Conservation (phyloP, 2,888 invertebrate species). For the Acanthosoma haemorrhoidale region DNA sequence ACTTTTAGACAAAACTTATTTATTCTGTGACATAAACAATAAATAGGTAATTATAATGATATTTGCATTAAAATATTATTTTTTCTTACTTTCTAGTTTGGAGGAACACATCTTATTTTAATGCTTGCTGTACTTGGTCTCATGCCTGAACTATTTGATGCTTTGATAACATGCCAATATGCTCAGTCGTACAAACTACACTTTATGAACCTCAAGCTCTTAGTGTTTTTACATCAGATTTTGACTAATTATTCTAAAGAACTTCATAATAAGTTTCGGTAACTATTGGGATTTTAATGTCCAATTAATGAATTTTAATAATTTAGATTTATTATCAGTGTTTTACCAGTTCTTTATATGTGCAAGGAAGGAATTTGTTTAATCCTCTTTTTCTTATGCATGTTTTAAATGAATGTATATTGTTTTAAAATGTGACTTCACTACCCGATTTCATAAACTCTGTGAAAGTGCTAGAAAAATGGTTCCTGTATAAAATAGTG, state of each 20-base stretch:
- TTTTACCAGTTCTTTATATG: too few species aligned
- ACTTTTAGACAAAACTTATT: too few species aligned
- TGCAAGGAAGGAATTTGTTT: too few species aligned
- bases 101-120: slow-evolving; percentile 31
- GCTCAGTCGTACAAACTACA: slow-evolving; percentile 25
- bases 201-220: slow-evolving; percentile 34
- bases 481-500: too few species aligned
- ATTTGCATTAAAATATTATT: neutral
- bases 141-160: slow-evolving; percentile 32
- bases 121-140: slow-evolving; percentile 34
- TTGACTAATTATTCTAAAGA: slow-evolving; percentile 19
- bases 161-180: slow-evolving; percentile 26
- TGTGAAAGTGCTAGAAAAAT: too few species aligned
- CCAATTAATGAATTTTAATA: too few species aligned
- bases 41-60: too few species aligned
- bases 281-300: too few species aligned
- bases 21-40: too few species aligned
- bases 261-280: slow-evolving; percentile 16
- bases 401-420: neutral
- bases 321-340: too few species aligned
- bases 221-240: slow-evolving; percentile 33
- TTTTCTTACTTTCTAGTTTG: slow-evolving; percentile 17
- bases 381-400: too few species aligned
- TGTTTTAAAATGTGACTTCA: neutral
- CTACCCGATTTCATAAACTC: too few species aligned